These are phyloP conservation scores for Heterotilapia buettikoferi DNA, from an alignment of 2,113 vertebrate species.

Conservation along the genomic window DNA sequence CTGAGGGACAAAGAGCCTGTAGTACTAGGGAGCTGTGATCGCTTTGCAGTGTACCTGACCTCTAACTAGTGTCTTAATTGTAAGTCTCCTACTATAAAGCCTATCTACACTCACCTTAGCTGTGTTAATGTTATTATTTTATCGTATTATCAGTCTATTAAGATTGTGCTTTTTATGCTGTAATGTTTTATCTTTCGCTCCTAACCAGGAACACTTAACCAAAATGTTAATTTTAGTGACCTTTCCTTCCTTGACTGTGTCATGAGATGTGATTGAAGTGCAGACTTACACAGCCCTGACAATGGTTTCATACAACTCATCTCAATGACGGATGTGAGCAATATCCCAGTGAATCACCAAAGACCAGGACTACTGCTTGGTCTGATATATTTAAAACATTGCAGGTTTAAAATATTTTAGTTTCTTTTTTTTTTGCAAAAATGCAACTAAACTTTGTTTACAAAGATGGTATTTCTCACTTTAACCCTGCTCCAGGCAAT, in stretches of 20 bases:
- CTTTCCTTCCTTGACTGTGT: not conserved
- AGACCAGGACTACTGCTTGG: not conserved
- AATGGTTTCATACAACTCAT: not conserved
- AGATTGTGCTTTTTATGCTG: not conserved
- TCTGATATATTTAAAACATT: not conserved
- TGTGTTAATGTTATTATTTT: not conserved
- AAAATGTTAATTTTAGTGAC: fast-evolving
- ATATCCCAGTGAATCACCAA: not conserved
- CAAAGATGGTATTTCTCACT: not conserved
- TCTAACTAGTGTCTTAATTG: not conserved
- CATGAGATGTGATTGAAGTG: not conserved
- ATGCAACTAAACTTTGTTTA: not conserved
- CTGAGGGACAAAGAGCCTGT: not conserved
- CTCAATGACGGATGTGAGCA: not conserved
- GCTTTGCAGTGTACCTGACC: not conserved
- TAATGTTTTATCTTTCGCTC: not conserved
- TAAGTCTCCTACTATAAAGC: not conserved
- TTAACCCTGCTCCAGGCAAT: fast-evolving
- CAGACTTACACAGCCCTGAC: not conserved
- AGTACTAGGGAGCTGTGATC: fast-evolving
- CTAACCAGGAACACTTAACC: fast-evolving
- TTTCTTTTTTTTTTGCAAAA: not conserved
- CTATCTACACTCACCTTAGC: not conserved
- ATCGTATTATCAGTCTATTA: not conserved
- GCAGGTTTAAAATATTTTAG: fast-evolving